phyloP scores from a whole-genome alignment of 2,797 vertebrate genomes.

The Perodicticus potto region DNA sequence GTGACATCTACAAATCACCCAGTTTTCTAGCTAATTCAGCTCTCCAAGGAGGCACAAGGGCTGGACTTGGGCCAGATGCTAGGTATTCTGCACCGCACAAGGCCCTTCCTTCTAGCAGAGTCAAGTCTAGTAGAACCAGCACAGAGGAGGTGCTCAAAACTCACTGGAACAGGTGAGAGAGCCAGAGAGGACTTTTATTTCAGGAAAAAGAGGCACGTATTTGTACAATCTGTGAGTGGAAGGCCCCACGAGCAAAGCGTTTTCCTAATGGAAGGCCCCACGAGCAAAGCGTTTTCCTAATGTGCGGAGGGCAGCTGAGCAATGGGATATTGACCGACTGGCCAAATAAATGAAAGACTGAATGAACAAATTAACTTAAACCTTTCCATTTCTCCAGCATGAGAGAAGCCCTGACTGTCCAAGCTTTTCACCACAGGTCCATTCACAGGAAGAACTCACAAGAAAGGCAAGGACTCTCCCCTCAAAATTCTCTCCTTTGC shows the following conservation, averaged over 20 bases:
- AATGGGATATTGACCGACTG: not conserved
- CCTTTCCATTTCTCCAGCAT: not conserved
- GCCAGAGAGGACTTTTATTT: not conserved
- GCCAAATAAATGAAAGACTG: too few relatives aligned
- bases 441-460: not conserved
- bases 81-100: not conserved
- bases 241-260: not conserved
- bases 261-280: not conserved
- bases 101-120: not conserved
- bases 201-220: not conserved
- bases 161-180: not conserved
- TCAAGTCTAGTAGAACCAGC: not conserved
- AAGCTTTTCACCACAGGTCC: not conserved
- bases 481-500: slow-evolving; percentile 10
- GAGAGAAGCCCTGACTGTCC: not conserved
- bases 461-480: not conserved
- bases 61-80: not conserved
- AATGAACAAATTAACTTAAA: not conserved
- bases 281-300: not conserved
- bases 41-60: not conserved
- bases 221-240: not conserved
- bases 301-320: not conserved
- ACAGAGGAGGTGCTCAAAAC: not conserved
- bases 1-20: not conserved
- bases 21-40: not conserved